Base-by-base conservation (phyloP, 35 echinoderm and acorn worm species). In the Acanthaster planci region DNA sequence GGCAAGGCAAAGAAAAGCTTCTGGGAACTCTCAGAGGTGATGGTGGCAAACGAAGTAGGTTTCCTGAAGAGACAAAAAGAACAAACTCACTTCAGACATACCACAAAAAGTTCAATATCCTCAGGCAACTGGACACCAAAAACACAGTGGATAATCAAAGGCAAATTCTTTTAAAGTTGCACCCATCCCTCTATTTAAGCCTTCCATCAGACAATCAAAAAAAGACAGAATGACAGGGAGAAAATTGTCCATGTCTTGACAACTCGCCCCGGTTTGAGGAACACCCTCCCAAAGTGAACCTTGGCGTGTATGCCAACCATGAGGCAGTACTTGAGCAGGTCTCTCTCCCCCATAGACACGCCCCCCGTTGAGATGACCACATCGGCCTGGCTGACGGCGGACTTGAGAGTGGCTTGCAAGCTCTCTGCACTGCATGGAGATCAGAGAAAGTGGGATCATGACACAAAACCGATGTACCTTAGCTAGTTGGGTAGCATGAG, bases 271-370 rank as follows among this genome's bases (percentile, higher is more conserved):
- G 96, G 96, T 87, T 99, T 94, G 40, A 99, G 79, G 19, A 91
- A 91, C 2, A 94, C 89, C 64, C 92, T 80, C 29, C 96, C 96
- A 94, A 99, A 99, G 51, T 89, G 86, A 50, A 99, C 53, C 30
- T 88, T 85, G 21, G 88, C 96, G 18, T 94, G 84, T 14, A 99
- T 51, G 38, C 86, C 84, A 22, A 82, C 31, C 34, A 84, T 85
- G n/a, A 99, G 78, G 32, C 80, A 83, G 77, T 94, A 83, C 76
- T 99, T 99, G 52, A 99, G 86, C 0, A 94, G 83, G 78, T 99
- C 96, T 44, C 86, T 94, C 68, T 99, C 96, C 55, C 96, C 96
- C 96, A 99, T 99, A 10, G 96, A 99, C 4, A 99, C 96, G 3
- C 96, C 96, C 42, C 96, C 96, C 35, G 96, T 87, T 19, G 96